phyloP scores from a whole-genome alignment of 2,888 invertebrate genomes.

The Trisateles emortualis region DNA sequence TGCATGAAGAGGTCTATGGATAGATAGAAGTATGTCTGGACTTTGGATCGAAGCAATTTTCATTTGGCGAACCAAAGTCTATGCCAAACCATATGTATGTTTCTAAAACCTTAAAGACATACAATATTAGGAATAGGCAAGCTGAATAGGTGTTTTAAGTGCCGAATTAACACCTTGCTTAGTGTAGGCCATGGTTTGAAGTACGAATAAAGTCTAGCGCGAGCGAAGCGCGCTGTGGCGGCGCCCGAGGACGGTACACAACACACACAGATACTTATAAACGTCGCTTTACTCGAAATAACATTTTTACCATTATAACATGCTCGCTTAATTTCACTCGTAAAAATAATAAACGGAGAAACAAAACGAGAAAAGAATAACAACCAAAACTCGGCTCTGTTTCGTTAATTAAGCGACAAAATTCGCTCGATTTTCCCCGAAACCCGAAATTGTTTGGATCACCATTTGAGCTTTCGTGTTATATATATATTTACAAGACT shows the following conservation, averaged over 20 bases:
- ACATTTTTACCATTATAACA: conserved; percentile 1
- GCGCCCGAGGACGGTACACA: conserved; percentile 10
- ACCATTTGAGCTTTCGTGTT: not conserved
- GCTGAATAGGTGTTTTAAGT: not conserved
- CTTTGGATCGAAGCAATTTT: too few relatives aligned
- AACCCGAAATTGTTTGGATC: not conserved
- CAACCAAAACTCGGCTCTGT: not conserved
- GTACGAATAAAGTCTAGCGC: not conserved
- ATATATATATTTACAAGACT: not conserved
- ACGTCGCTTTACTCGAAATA: conserved; percentile 7
- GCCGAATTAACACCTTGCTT: not conserved
- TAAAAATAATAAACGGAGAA: not conserved
- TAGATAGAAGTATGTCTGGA: too few relatives aligned
- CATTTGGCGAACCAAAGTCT: too few relatives aligned
- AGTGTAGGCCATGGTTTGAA: not conserved
- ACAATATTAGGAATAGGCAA: not conserved
- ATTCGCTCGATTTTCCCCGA: not conserved
- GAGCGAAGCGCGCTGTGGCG: not conserved
- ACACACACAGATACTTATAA: conserved; percentile 16
- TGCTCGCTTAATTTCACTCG: not conserved
- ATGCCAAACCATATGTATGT: too few relatives aligned
- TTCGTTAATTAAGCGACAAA: conserved; percentile 1
- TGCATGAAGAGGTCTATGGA: too few relatives aligned
- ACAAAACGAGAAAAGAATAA: not conserved
- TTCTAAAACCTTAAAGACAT: too few relatives aligned